These are phyloP conservation scores for Pogonocherus hispidulus DNA, from an alignment of 2,888 invertebrate species.

Conservation along the genomic window DNA sequence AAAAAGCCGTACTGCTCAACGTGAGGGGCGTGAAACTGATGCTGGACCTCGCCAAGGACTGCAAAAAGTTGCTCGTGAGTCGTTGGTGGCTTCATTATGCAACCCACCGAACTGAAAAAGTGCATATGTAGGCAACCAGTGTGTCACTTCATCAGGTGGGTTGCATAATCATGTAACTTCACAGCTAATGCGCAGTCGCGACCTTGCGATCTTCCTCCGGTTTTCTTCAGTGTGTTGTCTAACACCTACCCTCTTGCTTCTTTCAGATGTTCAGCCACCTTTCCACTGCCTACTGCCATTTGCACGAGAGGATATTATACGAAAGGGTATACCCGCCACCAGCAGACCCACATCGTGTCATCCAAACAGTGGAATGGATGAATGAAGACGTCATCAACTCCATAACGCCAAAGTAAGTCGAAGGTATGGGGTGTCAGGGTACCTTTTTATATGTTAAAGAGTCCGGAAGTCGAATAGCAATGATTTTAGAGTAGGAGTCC, in stretches of 20 bases:
- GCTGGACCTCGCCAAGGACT: slow-evolving; percentile 84
- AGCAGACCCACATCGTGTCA: slow-evolving; percentile 81
- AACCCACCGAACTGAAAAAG: no score
- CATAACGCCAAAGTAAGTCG: slow-evolving; percentile 74
- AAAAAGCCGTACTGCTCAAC: slow-evolving; percentile 91
- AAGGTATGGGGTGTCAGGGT: not conserved
- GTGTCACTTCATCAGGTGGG: no score
- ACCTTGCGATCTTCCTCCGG: no score
- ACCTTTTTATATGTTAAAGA: no score
- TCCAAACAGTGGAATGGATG: slow-evolving; percentile 85
- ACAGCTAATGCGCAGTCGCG: no score
- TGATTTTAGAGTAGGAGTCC: no score
- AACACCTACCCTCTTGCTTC: no score
- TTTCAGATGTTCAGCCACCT: slow-evolving; percentile 81
- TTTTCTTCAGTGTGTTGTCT: no score
- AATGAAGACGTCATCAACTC: slow-evolving; percentile 77
- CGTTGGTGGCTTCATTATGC: no score
- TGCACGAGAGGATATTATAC: slow-evolving; percentile 83
- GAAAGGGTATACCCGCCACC: slow-evolving; percentile 91
- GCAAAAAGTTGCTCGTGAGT: slow-evolving; percentile 80
- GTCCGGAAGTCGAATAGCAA: no score
- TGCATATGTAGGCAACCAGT: no score
- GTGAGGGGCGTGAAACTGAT: slow-evolving; percentile 91
- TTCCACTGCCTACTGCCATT: slow-evolving; percentile 93
- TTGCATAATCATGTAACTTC: no score